Evolutionary conservation across 64 coral and sea anemone species (phyloP).

Genomic region (Montipora cactus): DNA sequence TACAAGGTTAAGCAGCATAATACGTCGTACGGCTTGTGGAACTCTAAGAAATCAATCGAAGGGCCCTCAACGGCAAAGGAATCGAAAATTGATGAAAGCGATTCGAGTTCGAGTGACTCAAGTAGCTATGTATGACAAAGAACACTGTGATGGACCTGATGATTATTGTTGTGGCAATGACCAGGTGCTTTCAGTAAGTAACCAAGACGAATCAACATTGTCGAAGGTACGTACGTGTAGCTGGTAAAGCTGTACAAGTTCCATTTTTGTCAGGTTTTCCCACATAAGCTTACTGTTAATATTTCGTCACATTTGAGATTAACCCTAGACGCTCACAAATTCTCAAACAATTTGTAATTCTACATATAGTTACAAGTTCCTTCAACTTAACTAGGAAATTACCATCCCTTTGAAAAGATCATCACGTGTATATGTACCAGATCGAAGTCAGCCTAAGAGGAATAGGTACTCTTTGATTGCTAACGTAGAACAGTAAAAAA

Average conservation of each 20-base stretch:
- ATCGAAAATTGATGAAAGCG: constrained; percentile 27
- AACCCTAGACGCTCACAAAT: no score
- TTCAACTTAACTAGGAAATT: no score
- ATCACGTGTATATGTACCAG: no score
- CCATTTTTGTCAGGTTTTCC: not conserved
- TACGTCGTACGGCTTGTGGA: constrained; percentile 15
- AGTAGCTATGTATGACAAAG: not conserved
- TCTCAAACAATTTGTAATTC: no score
- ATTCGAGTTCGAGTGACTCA: constrained; percentile 18
- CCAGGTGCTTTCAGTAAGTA: not conserved
- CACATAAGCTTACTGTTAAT: no score
- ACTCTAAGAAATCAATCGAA: constrained; percentile 19
- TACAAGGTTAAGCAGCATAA: constrained; percentile 17
- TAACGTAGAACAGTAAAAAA: no score
- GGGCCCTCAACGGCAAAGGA: constrained; percentile 28
- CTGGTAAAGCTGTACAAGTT: constrained; percentile 6
- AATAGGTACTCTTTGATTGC: no score
- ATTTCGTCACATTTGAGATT: no score
- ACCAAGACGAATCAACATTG: constrained; percentile 13
- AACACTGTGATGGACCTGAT: not conserved
- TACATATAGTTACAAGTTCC: no score
- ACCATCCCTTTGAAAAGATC: no score
- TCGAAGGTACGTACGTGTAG: not conserved
- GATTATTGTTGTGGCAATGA: not conserved
- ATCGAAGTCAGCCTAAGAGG: no score